Evolutionary conservation across 2,113 vertebrate genomes (phyloP), one percentile per base, ranked within the genome.

Genomic region (Chaenocephalus aceratus): DNA sequence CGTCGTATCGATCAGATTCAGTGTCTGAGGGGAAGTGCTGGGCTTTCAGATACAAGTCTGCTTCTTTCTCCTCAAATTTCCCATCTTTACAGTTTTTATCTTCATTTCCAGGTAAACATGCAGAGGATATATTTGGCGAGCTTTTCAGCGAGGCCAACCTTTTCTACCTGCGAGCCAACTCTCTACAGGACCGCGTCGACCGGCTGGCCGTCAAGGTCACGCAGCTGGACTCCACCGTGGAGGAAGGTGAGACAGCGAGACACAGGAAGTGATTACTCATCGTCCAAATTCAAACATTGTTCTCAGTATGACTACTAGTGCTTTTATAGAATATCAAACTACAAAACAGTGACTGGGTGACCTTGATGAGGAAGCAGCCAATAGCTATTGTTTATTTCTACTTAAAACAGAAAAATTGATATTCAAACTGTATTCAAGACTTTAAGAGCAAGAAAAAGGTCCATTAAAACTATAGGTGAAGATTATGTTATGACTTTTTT

Each of bases 101-200:
- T 41, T 52, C 36, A 10, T 61, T 54, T 72, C 53, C 73, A 99
- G 98, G 98, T 94, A 99, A 98, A 93, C 98, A 99, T 92, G 98
- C 98, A 2, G 98, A 99, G 95, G 98, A 99, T 92, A 97, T 99
- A 94, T 99, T 99, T 86, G 97, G 98, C 21, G 98, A 99, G 92
- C 90, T 99, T 87, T 99, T 99, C 88, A 97, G 97, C 18, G 98
- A 99, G 91, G 98, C 98, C 88, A 99, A 98, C 93, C 96, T 94
- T 89, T 99, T 99, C 94, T 98, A 98, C 92, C 94, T 99, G 94
- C 96, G 98, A 85, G 97, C 97, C 88, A 99, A 96, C 94, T 98
- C 97, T 82, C 96, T 99, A 77, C 98, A 99, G 95, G 98, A 99
- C 92, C 96, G 98, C 88, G 98, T 99, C 51, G 98, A 99, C 95